Evolutionary conservation across 2,113 vertebrate species (phyloP), one percentile per base, ranked within the genome.

Genomic region (Pleuronectes platessa): DNA sequence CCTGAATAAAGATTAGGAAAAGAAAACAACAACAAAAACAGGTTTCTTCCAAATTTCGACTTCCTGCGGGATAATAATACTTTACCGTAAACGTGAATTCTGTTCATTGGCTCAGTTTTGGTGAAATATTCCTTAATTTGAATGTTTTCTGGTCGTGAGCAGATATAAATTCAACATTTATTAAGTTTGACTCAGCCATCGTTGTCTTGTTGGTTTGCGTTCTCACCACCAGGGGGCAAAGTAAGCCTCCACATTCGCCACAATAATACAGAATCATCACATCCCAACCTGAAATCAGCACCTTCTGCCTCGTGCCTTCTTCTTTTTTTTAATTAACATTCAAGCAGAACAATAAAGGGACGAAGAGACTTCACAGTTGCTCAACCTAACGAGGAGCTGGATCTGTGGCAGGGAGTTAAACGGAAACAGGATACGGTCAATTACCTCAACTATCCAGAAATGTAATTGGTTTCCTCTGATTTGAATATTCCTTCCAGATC

Each of bases 201-300:
- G 26, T 26, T 18, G 3, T 24, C 6, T 1, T 68, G 58, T 40
- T 61, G 40, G 12, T 84, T 42, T 23, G 14, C 6, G 1, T 42
- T 65, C 26, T 42, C 37, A 79, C 89, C 93, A 91, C 20, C 86
- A 91, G 90, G 77, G 88, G 82, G 85, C 78, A 80, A 64, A 86
- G 71, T 66, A 68, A 70, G 27, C 64, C 40, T 67, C 51, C 3
- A 78, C 11, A 81, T 31, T 68, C 27, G 31, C 8, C 40, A 12
- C 3, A 1, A 45, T n/a, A 2, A 8, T 17, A 75, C 23, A 11
- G 64, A 35, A 51, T 45, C 6, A 71, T 66, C 59, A 69, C 24
- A 53, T 62, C 45, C 27, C 8, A 23, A 24, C 56, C 47, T 53
- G 21, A 45, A 78, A 35, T n/a, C 26, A n/a, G 1, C 49, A 35